These are phyloP conservation scores for Tupaia tana DNA, from an alignment of 2,113 vertebrate species.

Conservation along the genomic window DNA sequence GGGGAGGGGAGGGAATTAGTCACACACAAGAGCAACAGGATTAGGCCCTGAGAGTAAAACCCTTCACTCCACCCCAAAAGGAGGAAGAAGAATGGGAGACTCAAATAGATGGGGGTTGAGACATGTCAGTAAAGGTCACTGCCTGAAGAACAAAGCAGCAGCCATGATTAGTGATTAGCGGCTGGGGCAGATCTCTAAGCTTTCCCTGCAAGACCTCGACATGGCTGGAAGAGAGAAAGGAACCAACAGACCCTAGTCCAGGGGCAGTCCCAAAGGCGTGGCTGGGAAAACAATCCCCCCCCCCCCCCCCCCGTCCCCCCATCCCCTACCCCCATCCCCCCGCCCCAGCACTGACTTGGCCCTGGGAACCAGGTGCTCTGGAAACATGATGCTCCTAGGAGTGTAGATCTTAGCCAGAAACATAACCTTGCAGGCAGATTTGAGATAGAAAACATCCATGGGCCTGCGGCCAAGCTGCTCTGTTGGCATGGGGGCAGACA, in stretches of 20 bases:
- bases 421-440: background rate
- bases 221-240: background rate
- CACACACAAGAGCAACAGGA: constrained; percentile 61
- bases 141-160: constrained; percentile 58
- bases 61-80: constrained; percentile 43
- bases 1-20: constrained; percentile 65
- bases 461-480: background rate
- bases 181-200: background rate
- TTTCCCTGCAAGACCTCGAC: background rate
- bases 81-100: constrained; percentile 48
- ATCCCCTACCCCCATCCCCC: no score
- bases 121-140: constrained; percentile 69
- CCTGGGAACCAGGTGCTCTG: constrained; percentile 29
- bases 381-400: background rate
- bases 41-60: constrained; percentile 68
- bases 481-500: background rate
- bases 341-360: background rate
- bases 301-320: no score
- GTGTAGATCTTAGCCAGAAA: background rate
- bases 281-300: background rate
- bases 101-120: constrained; percentile 60
- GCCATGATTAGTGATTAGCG: background rate
- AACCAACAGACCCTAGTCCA: background rate
- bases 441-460: background rate
- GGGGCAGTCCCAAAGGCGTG: background rate